A percentile compares a stretch with the other conserved stretches of the same genome.
These are phyloP conservation scores for Willowsia nigromaculata DNA, from an alignment of 2,888 invertebrate genomes.

Conservation along the genomic window DNA sequence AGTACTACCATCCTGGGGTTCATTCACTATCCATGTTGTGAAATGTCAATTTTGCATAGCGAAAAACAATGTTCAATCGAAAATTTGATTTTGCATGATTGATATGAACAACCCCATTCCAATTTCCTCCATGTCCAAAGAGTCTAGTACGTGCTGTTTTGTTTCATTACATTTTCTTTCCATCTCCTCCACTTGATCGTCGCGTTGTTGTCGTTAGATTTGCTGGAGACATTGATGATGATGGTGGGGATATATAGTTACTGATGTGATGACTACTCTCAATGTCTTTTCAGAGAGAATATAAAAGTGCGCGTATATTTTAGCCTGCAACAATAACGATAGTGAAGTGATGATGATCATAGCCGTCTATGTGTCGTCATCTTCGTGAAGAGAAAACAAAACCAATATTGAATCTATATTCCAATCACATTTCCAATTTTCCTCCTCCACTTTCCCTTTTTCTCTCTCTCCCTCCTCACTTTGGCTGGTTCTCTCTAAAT, in stretches of 20 bases:
- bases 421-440: slow-evolving; percentile 69
- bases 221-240: not conserved
- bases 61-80: too few species aligned
- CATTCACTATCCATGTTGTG: too few species aligned
- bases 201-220: not conserved
- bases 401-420: slow-evolving; percentile 30
- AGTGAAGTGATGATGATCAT: not conserved
- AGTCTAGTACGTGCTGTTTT: not conserved
- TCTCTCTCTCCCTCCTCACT: not conserved
- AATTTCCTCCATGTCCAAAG: not conserved
- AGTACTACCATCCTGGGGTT: too few species aligned
- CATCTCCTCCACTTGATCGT: not conserved
- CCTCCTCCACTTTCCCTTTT: not conserved
- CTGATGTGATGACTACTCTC: not conserved
- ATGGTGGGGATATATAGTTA: not conserved
- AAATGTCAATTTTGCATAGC: too few species aligned
- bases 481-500: not conserved
- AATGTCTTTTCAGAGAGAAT: not conserved
- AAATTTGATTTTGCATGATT: too few species aligned
- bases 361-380: not conserved
- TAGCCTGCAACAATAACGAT: not conserved
- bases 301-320: not conserved
- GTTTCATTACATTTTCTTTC: slow-evolving; percentile 27
- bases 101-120: not conserved
- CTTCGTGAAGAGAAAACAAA: not conserved